Evolutionary conservation across 2,888 invertebrate genomes (phyloP).

Genomic region (Kryphioiulus occultus): DNA sequence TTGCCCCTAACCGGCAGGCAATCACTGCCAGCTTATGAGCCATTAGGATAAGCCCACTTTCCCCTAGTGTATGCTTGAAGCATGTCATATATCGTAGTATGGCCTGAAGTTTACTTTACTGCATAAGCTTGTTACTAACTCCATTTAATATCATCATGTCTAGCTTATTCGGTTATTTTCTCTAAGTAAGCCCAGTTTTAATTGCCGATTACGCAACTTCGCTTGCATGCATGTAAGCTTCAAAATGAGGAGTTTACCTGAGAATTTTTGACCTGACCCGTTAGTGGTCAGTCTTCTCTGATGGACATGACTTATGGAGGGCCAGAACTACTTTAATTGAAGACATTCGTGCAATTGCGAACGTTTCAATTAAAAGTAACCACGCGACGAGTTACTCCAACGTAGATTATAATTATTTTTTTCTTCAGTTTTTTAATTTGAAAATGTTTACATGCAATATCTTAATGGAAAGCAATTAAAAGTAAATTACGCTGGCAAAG

Average conservation of each 20-base stretch:
- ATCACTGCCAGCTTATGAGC: too few species aligned
- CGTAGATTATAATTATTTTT: neutral
- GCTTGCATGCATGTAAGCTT: neutral
- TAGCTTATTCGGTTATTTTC: too few species aligned
- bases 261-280: neutral
- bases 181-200: too few species aligned
- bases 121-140: too few species aligned
- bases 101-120: too few species aligned
- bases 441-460: constrained; percentile 40
- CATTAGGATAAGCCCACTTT: too few species aligned
- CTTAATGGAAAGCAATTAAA: constrained; percentile 1
- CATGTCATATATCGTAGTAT: too few species aligned
- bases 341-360: constrained; percentile 20
- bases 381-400: neutral
- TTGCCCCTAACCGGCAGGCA: too few species aligned
- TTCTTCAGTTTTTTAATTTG: neutral
- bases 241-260: neutral
- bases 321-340: neutral
- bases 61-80: too few species aligned
- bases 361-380: constrained; percentile 15
- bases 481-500: neutral
- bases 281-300: neutral
- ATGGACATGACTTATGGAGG: neutral
- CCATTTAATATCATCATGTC: too few species aligned
- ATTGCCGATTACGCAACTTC: too few species aligned